Percentiles rank a stretch among this genome's conserved stretches.
phyloP scores from a whole-genome alignment of 1,140 invertebrate species.

The Dreissena polymorpha region DNA sequence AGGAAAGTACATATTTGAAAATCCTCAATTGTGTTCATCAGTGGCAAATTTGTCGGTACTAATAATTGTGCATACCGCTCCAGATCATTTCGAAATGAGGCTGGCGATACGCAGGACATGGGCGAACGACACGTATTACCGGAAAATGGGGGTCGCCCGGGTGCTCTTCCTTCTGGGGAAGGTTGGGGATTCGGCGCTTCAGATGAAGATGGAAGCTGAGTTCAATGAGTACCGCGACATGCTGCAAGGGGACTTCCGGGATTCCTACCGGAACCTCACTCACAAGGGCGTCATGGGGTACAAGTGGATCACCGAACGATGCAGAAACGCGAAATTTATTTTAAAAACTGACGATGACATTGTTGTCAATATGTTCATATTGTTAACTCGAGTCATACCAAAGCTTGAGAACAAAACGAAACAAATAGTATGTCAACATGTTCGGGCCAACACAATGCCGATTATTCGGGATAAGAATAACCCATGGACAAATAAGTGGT shows the following conservation, averaged over 20 bases:
- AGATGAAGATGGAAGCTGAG: slow-evolving; percentile 58
- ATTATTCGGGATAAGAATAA: slow-evolving; percentile 62
- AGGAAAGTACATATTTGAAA: slow-evolving; percentile 33
- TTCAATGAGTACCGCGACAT: slow-evolving; percentile 60
- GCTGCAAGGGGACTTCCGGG: slow-evolving; percentile 72
- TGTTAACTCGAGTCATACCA: slow-evolving; percentile 32
- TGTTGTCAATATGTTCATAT: slow-evolving; percentile 80
- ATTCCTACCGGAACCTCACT: slow-evolving; percentile 66
- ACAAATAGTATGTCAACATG: slow-evolving; percentile 60
- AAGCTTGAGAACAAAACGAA: slow-evolving; percentile 25
- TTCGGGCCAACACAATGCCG: slow-evolving; percentile 46
- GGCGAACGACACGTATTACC: slow-evolving; percentile 66
- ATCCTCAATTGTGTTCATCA: slow-evolving; percentile 59
- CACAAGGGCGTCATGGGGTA: slow-evolving; percentile 83
- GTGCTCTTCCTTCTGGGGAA: slow-evolving; percentile 86
- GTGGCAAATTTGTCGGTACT: slow-evolving; percentile 62
- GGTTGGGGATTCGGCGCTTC: slow-evolving; percentile 74
- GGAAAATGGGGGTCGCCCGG: slow-evolving; percentile 52
- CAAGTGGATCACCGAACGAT: slow-evolving; percentile 86
- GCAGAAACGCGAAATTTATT: slow-evolving; percentile 85
- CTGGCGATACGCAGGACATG: slow-evolving; percentile 74
- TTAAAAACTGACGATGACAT: slow-evolving; percentile 95
- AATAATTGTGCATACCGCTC: slow-evolving; percentile 71
- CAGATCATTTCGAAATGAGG: slow-evolving; percentile 66
- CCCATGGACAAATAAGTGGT: slow-evolving; percentile 21